Evolutionary conservation across 2,113 vertebrate species (phyloP).

Genomic region (Gallinago media): DNA sequence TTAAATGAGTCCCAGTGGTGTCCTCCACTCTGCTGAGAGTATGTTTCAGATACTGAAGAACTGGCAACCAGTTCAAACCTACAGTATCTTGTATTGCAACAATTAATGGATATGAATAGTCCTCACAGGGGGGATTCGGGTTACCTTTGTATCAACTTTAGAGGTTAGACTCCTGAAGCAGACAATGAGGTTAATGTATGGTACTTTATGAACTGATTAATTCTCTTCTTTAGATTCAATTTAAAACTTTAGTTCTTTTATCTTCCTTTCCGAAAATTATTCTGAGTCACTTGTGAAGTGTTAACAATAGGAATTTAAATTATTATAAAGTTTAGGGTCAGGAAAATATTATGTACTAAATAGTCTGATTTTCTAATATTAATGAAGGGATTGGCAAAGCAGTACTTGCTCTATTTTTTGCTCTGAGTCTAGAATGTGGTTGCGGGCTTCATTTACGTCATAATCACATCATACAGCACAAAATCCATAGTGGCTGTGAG

Average conservation of each 20-base stretch:
- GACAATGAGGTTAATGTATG: slow-evolving; percentile 70
- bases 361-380: neutral
- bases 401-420: neutral
- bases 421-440: neutral
- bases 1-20: slow-evolving; percentile 83
- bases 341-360: slow-evolving; percentile 25
- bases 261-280: slow-evolving; percentile 52
- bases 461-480: neutral
- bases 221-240: slow-evolving; percentile 58
- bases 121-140: slow-evolving; percentile 67
- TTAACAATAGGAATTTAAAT: slow-evolving; percentile 38
- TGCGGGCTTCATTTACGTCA: neutral
- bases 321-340: slow-evolving; percentile 30
- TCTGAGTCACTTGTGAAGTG: slow-evolving; percentile 23
- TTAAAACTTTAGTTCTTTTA: slow-evolving; percentile 54
- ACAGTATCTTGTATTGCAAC: slow-evolving; percentile 75
- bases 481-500: neutral
- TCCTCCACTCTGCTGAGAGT: slow-evolving; percentile 79
- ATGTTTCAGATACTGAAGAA: slow-evolving; percentile 75
- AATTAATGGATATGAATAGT: slow-evolving; percentile 81
- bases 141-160: slow-evolving; percentile 78
- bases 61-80: slow-evolving; percentile 72
- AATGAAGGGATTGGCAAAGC: neutral
- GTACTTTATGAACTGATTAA: slow-evolving; percentile 61
- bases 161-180: slow-evolving; percentile 77